A percentile compares a stretch with the other conserved stretches of the same genome.
Evolutionary conservation across 2,113 vertebrate species (phyloP).

Genomic region (Albula goreensis): DNA sequence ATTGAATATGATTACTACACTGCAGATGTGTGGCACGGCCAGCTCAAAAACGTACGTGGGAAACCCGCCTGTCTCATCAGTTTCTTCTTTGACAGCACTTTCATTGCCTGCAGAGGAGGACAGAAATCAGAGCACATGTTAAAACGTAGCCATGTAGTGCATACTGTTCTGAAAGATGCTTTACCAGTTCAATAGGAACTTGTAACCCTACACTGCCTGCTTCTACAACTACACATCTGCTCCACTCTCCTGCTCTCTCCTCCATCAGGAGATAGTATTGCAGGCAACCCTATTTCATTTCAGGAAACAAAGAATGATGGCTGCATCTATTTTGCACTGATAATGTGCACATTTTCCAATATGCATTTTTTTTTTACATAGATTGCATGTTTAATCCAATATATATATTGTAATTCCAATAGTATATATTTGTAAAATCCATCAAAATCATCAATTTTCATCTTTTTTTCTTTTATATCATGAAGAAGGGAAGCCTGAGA

Average conservation of each 20-base stretch:
- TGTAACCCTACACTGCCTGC: not conserved
- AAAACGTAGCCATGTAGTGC: not conserved
- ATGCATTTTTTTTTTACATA: not conserved
- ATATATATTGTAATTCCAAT: no score
- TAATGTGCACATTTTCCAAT: not conserved
- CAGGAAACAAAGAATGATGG: not conserved
- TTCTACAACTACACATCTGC: not conserved
- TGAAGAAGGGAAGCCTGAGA: not conserved
- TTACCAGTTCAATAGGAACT: not conserved
- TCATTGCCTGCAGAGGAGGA: constrained; percentile 84
- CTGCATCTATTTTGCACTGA: not conserved
- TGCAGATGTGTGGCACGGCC: not conserved
- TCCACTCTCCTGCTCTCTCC: not conserved
- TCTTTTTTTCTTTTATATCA: not conserved
- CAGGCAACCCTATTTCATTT: not conserved
- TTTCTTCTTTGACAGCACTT: constrained; percentile 95
- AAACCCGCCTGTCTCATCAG: constrained; percentile 96
- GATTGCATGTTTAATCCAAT: no score
- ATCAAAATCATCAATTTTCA: not conserved
- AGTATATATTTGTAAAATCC: no score
- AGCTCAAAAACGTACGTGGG: constrained; percentile 82
- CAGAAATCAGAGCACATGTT: constrained; percentile 18
- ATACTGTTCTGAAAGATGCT: not conserved
- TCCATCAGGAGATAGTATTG: not conserved
- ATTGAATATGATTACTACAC: not conserved